A percentile compares a stretch with the other conserved stretches of the same genome.
Evolutionary conservation across 2,888 invertebrate species (phyloP).

Genomic region (Cosmorhoe ocellata): DNA sequence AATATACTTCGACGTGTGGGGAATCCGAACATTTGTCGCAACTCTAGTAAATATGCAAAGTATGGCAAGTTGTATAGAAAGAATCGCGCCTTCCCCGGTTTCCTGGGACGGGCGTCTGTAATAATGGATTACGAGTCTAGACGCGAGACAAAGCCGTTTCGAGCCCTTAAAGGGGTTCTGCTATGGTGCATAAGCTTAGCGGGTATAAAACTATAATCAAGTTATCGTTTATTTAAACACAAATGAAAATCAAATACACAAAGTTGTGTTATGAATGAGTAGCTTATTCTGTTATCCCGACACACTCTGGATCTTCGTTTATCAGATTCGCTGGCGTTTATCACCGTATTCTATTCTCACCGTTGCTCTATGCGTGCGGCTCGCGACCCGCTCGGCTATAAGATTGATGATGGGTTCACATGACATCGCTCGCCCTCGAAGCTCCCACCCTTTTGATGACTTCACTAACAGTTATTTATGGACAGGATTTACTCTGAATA

Average conservation of each 20-base stretch:
- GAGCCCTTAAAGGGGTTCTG: slow-evolving; percentile 52
- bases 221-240: neutral
- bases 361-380: slow-evolving; percentile 58
- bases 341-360: slow-evolving; percentile 17
- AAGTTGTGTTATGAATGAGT: too few species aligned
- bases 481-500: slow-evolving; percentile 62
- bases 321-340: neutral
- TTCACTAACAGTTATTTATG: slow-evolving; percentile 80
- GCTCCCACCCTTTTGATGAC: slow-evolving; percentile 77
- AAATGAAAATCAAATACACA: too few species aligned
- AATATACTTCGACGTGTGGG: too few species aligned
- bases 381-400: slow-evolving; percentile 49
- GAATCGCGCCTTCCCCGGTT: slow-evolving; percentile 57
- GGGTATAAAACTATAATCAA: slow-evolving; percentile 1
- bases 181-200: slow-evolving; percentile 9
- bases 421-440: slow-evolving; percentile 71
- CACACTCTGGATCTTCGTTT: too few species aligned
- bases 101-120: slow-evolving; percentile 58
- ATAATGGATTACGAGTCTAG: slow-evolving; percentile 80
- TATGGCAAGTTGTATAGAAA: slow-evolving; percentile 56
- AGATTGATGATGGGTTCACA: slow-evolving; percentile 80
- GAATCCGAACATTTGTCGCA: slow-evolving; percentile 3
- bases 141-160: slow-evolving; percentile 74
- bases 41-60: slow-evolving; percentile 65
- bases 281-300: too few species aligned